Conservation (phyloP, 2,888 invertebrate species). For the Chymomyza fuscimana region DNA sequence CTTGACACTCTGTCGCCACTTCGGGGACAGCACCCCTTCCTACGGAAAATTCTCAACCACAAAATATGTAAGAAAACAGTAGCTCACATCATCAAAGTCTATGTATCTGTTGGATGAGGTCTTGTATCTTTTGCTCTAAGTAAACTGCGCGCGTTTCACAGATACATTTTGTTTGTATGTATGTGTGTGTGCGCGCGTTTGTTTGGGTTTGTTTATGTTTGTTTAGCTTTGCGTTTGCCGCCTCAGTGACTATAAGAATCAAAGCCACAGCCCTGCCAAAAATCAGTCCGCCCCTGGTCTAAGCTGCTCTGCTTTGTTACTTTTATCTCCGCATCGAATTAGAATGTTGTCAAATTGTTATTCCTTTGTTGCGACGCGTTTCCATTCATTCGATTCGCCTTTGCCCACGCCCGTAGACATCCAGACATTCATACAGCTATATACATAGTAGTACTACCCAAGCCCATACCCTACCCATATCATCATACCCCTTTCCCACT, state of each 20-base stretch:
- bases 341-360: constrained; percentile 79
- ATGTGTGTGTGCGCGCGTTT: constrained; percentile 33
- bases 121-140: constrained; percentile 28
- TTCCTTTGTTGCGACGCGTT: constrained; percentile 72
- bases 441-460: background rate
- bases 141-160: constrained; percentile 22
- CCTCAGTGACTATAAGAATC: constrained; percentile 64
- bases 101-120: constrained; percentile 36
- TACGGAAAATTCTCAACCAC: background rate
- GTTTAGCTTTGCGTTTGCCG: constrained; percentile 75
- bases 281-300: constrained; percentile 20
- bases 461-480: constrained; percentile 13
- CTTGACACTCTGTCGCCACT: constrained; percentile 62
- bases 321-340: constrained; percentile 78
- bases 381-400: constrained; percentile 75
- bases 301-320: constrained; percentile 51
- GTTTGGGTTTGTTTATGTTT: constrained; percentile 64
- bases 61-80: constrained; percentile 13
- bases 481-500: constrained; percentile 11
- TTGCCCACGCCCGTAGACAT: constrained; percentile 36
- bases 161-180: background rate
- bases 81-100: constrained; percentile 6
- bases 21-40: background rate
- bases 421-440: no score
- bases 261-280: constrained; percentile 54